These are phyloP conservation scores for Abscondita cerata DNA, from an alignment of 2,888 invertebrate genomes.

Conservation along the genomic window DNA sequence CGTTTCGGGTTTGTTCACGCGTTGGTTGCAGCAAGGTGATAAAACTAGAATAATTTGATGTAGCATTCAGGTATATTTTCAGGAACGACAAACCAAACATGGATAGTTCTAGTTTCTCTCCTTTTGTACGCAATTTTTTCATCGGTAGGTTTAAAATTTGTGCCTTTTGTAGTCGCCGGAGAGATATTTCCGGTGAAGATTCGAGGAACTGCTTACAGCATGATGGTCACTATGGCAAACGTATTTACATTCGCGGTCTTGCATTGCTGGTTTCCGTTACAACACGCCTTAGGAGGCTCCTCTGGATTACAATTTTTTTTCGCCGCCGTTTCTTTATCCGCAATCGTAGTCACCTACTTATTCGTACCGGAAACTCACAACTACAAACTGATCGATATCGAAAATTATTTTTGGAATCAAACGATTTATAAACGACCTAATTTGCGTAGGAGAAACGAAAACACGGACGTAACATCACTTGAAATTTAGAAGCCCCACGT, in stretches of 20 bases:
- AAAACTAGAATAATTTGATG: too few species aligned
- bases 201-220: conserved; percentile 55
- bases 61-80: conserved; percentile 37
- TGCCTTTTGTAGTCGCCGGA: too few species aligned
- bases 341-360: conserved; percentile 55
- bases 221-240: conserved; percentile 65
- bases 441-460: too few species aligned
- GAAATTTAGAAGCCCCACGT: too few species aligned
- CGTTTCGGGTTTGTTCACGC: conserved; percentile 62
- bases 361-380: conserved; percentile 61
- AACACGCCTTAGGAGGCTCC: conserved; percentile 56
- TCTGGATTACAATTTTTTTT: conserved; percentile 65
- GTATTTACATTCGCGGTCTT: conserved; percentile 65
- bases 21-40: conserved; percentile 52
- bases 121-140: too few species aligned
- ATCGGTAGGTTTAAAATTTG: too few species aligned
- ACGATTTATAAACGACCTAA: conserved; percentile 31
- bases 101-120: conserved; percentile 61
- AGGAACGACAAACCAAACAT: conserved; percentile 52
- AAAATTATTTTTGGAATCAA: conserved; percentile 59
- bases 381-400: conserved; percentile 59
- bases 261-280: conserved; percentile 59
- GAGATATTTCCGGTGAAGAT: too few species aligned
- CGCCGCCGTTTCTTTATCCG: conserved; percentile 58
- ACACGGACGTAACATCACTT: too few species aligned